Base-by-base conservation (phyloP, 2,888 invertebrate species). In the Ganaspis brasiliensis region DNA sequence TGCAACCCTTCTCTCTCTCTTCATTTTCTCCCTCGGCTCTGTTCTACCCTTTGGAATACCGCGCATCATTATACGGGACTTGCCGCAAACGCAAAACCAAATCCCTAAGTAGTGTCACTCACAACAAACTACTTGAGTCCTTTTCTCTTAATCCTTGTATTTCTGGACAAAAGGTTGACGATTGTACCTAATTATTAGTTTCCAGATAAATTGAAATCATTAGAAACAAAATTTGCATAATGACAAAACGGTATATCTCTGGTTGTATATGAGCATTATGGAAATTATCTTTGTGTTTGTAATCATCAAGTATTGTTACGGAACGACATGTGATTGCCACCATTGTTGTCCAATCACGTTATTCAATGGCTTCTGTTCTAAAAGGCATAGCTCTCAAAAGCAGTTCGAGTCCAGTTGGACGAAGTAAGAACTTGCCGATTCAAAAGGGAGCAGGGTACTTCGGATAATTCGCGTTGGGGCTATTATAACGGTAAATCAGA, bases 401-500 rank as follows among this genome's bases (percentile, higher is more conserved):
- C n/a, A 72, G 67, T n/a, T 73, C 12, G 59, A 24, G 63, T 74
- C 26, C 49, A 40, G 70, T 74, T n/a, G n/a, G n/a, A n/a, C n/a
- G 71, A 76, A 59, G 31, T 59, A 31, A 31, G 52, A 16, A 4
- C 19, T 19, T 52, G 5, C 71, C 57, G n/a, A n/a, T n/a, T n/a
- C 5, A 26, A 31, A 52, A 52, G n/a, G 24, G 8, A 21, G n/a
- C n/a, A 40, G 49, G 72, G 76, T 72, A 74, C 40, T 74, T 76
- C 71, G 49, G 76, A 75, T 78, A 79, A 80, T 80, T 79, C 78
- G 72, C 77, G 79, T 77, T 73, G 72, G 61, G 67, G 70, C 72
- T 80, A 82, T 79, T 82, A 82, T 77, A 76, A 78, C 80, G 67
- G 67, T 78, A 80, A 80, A 82, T 80, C 80, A 79, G 76, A 80